Conservation (phyloP, 2,113 vertebrate genomes). For the Cyrtonyx montezumae region DNA sequence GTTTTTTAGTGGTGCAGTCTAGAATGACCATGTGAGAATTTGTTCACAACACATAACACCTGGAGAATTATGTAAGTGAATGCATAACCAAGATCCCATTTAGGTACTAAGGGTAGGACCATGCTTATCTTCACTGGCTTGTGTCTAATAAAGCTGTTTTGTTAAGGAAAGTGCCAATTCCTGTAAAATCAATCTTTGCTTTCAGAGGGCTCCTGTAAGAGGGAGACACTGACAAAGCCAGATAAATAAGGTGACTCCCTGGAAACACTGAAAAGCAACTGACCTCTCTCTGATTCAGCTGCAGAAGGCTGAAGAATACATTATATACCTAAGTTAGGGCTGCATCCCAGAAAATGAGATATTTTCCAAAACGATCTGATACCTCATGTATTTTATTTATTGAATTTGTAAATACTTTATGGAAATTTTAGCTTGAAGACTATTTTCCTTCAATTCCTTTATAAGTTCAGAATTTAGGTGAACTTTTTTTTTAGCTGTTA, state of each 20-base stretch:
- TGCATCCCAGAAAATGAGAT: background rate
- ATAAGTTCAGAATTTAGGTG: background rate
- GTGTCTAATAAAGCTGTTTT: background rate
- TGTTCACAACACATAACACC: background rate
- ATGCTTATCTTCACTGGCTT: background rate
- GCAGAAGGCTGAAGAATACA: accelerated
- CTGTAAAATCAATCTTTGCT: background rate
- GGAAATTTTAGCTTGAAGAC: background rate
- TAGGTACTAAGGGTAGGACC: background rate
- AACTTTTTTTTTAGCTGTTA: background rate
- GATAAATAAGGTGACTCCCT: background rate
- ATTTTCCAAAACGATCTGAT: background rate
- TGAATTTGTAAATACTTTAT: background rate
- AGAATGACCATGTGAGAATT: background rate
- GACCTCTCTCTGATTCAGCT: background rate
- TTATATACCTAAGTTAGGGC: background rate
- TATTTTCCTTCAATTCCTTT: background rate
- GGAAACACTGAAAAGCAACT: background rate
- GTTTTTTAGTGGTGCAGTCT: background rate
- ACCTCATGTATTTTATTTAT: background rate
- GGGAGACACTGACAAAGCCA: background rate
- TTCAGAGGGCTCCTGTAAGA: background rate
- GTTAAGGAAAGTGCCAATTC: background rate
- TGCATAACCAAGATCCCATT: background rate
- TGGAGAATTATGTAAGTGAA: background rate